A percentile compares a stretch with the other conserved stretches of the same genome.
Evolutionary conservation across 2,797 vertebrate genomes (phyloP).

Genomic region (Arremon aurantiirostris): DNA sequence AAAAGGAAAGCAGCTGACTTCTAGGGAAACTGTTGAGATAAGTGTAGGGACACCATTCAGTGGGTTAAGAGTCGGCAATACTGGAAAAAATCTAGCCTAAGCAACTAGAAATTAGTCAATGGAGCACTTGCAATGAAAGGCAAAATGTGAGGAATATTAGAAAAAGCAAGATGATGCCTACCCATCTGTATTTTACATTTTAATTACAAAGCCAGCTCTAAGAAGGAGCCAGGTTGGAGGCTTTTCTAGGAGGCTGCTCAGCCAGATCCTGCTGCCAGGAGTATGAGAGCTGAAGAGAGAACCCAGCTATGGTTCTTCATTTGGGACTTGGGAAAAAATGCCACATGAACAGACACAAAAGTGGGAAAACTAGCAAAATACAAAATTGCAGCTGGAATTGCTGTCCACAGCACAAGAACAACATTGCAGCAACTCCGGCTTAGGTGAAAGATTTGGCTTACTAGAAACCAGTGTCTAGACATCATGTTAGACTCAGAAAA

Average conservation of each 20-base stretch:
- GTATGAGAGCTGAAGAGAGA: background rate
- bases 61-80: background rate
- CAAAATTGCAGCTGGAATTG: background rate
- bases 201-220: background rate
- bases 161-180: background rate
- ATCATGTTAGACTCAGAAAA: background rate
- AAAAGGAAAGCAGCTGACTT: background rate
- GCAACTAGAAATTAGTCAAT: background rate
- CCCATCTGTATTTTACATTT: background rate
- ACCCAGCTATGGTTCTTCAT: background rate
- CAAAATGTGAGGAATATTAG: background rate
- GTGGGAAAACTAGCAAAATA: background rate
- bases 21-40: background rate
- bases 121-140: background rate
- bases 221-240: background rate
- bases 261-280: background rate
- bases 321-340: background rate
- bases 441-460: background rate
- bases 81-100: background rate
- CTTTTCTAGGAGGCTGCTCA: background rate
- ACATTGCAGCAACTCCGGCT: background rate
- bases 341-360: background rate
- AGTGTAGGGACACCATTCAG: fast-evolving
- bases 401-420: background rate
- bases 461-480: background rate